Evolutionary conservation across 2,888 invertebrate genomes (phyloP), one percentile per base, ranked within the genome.

Genomic region (Clistopyga incitator): DNA sequence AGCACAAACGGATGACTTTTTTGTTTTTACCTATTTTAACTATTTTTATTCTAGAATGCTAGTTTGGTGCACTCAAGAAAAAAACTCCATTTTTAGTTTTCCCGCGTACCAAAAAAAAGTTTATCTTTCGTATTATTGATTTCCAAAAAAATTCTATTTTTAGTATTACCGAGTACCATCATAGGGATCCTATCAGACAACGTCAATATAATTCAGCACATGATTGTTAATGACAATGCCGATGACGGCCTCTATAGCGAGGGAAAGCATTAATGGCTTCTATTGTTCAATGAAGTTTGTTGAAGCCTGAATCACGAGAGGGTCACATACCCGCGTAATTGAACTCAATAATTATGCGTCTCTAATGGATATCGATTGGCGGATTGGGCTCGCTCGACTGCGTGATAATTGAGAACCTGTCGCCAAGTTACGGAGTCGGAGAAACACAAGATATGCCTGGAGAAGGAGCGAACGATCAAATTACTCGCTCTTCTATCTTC

Each of bases 291-390:
- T 20, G 52, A 65, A 65, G 65, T 68, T 77, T 47, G 45, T 52
- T 52, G 38, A n/a, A 72, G 42, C 45, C 42, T 11, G 59, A 68
- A 82, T 29, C 47, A 47, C 18, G 20, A 18, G 38, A 23, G 29
- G 29, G 42, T 13, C 25, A 15, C 54, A 54, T 38, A 23, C 74
- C n/a, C 29, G 42, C 45, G 74, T 56, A 78, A 82, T 82, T 78
- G 54, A 54, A 75, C 61, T 64, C 67, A 77, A 81, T 78, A 82
- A 78, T 82, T 64, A 78, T 75, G 56, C 74, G 70, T 20, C 29
- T 61, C 38, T 76, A 56, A 79, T 79, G 65, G 71, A 75, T 82
- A 65, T 67, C 70, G 78, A 79, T 76, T 71, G 23, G 45, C 52
- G 52, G 65, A 70, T 70, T 64, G 45, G 52, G 52, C 25, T 47